phyloP scores from a whole-genome alignment of 2,888 invertebrate genomes.

The Heliconius aoede region DNA sequence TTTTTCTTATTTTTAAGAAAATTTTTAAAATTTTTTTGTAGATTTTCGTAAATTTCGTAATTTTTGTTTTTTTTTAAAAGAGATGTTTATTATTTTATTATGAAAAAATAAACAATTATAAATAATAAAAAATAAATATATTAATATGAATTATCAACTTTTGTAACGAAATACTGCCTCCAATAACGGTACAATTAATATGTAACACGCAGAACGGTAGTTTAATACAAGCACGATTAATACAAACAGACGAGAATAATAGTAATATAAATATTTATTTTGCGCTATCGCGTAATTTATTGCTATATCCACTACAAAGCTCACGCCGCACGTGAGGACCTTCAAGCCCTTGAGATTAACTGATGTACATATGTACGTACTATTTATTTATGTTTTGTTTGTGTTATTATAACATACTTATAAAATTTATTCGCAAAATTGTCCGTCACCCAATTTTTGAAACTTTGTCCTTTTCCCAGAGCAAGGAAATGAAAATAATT shows the following conservation, averaged over 20 bases:
- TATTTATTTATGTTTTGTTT: neutral
- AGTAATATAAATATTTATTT: slow-evolving; percentile 28
- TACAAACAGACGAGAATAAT: slow-evolving; percentile 5
- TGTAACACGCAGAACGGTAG: slow-evolving; percentile 19
- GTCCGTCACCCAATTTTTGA: no score
- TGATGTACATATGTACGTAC: slow-evolving; percentile 2
- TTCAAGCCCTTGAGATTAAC: slow-evolving; percentile 21
- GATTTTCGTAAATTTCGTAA: neutral
- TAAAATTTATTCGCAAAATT: neutral
- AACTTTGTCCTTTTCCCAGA: no score
- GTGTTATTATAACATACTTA: neutral
- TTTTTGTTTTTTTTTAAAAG: neutral
- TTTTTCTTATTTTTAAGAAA: neutral
- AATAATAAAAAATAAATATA: neutral
- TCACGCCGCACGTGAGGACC: slow-evolving; percentile 33
- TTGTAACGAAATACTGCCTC: neutral
- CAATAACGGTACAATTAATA: slow-evolving; percentile 18
- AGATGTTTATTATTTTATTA: no score
- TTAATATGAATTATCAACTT: neutral
- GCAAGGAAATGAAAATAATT: no score
- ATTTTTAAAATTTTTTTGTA: neutral
- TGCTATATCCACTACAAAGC: slow-evolving; percentile 17
- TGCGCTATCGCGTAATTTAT: slow-evolving; percentile 16
- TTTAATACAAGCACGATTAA: slow-evolving; percentile 9
- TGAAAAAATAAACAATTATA: neutral